Evolutionary conservation across 2,113 vertebrate genomes (phyloP).

Genomic region (Gadus macrocephalus): DNA sequence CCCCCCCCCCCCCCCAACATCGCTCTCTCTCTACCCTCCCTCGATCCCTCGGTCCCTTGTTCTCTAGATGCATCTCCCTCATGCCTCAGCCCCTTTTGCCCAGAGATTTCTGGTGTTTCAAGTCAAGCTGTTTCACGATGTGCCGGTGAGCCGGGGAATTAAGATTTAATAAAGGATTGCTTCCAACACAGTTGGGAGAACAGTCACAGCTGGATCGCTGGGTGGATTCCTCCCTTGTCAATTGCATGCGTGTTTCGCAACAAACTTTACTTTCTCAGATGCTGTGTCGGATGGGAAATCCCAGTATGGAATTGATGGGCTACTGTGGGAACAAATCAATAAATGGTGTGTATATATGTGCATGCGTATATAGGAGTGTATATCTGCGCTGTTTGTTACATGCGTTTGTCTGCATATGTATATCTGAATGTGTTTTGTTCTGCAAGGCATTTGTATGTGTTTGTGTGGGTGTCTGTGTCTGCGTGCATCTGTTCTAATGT

Average conservation of each 20-base stretch:
- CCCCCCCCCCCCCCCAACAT: too few relatives aligned
- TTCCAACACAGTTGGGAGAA: slow-evolving; percentile 16
- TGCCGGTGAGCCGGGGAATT: slow-evolving; percentile 8
- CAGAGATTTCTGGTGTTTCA: too few relatives aligned
- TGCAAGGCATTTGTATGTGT: neutral
- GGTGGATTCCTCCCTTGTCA: neutral
- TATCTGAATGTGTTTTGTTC: neutral
- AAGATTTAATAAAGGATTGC: slow-evolving; percentile 11
- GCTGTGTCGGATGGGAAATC: slow-evolving; percentile 46
- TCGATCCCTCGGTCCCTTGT: neutral
- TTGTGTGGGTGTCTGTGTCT: slow-evolving; percentile 4
- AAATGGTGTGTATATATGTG: slow-evolving; percentile 11
- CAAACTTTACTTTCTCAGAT: slow-evolving; percentile 40
- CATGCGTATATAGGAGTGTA: neutral
- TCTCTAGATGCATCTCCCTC: neutral
- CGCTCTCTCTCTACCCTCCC: neutral
- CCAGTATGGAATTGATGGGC: slow-evolving; percentile 29
- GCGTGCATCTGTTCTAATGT: slow-evolving; percentile 8
- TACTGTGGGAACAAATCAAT: slow-evolving; percentile 39
- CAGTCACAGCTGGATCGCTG: slow-evolving; percentile 1
- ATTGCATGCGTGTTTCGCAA: slow-evolving; percentile 6
- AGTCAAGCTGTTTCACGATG: neutral
- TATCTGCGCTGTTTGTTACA: too few relatives aligned
- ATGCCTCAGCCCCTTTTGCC: too few relatives aligned
- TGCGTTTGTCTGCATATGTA: neutral